phyloP scores from a whole-genome alignment of 2,797 vertebrate species.

The Neosilurus hyrtlii region DNA sequence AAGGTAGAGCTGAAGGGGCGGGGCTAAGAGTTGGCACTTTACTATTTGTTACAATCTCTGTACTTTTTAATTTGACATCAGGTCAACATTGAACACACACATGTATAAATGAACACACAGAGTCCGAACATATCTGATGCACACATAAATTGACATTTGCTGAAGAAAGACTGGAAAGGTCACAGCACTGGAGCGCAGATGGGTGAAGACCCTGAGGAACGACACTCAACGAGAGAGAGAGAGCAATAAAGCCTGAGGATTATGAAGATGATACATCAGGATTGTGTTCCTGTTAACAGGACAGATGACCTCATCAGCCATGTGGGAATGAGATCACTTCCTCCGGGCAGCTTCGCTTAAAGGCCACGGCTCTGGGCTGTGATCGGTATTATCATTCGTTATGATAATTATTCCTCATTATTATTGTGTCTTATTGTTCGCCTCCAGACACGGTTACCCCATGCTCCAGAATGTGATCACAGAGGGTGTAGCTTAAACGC shows the following conservation, averaged over 20 bases:
- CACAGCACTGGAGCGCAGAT: slow-evolving; percentile 44
- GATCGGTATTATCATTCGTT: slow-evolving; percentile 23
- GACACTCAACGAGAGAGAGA: background rate
- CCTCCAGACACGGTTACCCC: background rate
- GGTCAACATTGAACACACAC: background rate
- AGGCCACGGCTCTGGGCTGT: slow-evolving; percentile 24
- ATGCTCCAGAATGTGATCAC: background rate
- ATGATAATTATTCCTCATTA: slow-evolving; percentile 16
- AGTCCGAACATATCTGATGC: slow-evolving; percentile 16
- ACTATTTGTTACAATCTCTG: background rate
- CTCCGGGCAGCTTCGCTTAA: slow-evolving; percentile 6
- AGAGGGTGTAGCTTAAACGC: background rate
- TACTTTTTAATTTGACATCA: background rate
- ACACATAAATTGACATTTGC: slow-evolving; percentile 53
- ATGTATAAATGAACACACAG: background rate
- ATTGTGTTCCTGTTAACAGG: slow-evolving; percentile 9
- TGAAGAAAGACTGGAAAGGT: slow-evolving; percentile 49
- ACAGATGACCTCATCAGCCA: slow-evolving; percentile 35
- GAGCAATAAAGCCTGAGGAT: slow-evolving; percentile 21
- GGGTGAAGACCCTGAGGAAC: slow-evolving; percentile 37
- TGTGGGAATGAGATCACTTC: slow-evolving; percentile 29
- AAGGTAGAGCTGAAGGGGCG: background rate
- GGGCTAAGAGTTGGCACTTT: background rate
- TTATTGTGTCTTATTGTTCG: background rate
- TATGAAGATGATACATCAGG: slow-evolving; percentile 34